Evolutionary conservation across 2,113 vertebrate genomes (phyloP).

Genomic region (Ictalurus punctatus): DNA sequence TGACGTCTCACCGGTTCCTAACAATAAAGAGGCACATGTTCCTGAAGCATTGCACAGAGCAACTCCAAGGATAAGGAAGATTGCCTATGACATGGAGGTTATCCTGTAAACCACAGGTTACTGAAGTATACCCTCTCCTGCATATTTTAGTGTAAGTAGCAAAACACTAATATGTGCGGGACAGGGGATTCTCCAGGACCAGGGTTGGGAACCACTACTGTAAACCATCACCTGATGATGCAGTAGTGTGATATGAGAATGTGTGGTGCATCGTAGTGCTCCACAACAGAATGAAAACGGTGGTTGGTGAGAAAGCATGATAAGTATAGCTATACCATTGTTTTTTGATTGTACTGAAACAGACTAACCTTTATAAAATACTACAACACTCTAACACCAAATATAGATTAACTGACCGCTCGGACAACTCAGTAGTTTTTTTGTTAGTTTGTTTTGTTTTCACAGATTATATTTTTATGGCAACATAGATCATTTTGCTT

Average conservation of each 20-base stretch:
- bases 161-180: background rate
- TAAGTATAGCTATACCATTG: background rate
- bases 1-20: background rate
- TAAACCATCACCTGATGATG: background rate
- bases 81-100: conserved; percentile 42
- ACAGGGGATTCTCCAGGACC: background rate
- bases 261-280: background rate
- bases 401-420: background rate
- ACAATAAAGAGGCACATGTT: background rate
- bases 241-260: background rate
- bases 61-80: conserved; percentile 21
- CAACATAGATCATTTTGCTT: background rate
- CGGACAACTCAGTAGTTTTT: background rate
- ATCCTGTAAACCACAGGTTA: background rate
- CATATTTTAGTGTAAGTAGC: background rate
- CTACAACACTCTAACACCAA: background rate
- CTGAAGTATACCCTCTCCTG: background rate
- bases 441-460: background rate
- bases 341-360: background rate
- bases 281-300: background rate
- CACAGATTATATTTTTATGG: background rate
- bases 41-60: background rate
- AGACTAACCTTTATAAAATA: background rate
- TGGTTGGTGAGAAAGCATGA: background rate
- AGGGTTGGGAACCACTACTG: background rate